These are phyloP conservation scores for Laspeyria flexula DNA, from an alignment of 2,888 invertebrate species.

Conservation along the genomic window DNA sequence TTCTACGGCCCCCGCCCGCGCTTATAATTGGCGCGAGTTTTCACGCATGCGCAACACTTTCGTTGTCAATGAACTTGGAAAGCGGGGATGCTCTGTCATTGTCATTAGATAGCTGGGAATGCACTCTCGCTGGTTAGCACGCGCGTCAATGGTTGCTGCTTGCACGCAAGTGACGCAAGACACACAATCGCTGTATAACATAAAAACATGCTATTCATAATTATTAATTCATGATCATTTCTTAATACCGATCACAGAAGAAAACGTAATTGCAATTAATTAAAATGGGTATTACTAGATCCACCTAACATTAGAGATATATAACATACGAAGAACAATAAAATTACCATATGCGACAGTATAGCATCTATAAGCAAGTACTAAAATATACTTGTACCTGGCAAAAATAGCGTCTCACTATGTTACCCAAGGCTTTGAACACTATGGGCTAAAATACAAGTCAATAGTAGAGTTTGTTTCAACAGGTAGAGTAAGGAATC, in stretches of 20 bases:
- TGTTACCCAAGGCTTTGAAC: no score
- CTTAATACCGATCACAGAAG: background rate
- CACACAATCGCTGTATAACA: constrained; percentile 38
- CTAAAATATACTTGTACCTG: no score
- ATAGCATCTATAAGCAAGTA: no score
- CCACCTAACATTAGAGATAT: no score
- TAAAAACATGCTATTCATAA: constrained; percentile 31
- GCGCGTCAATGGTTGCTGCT: constrained; percentile 53
- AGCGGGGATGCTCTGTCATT: constrained; percentile 83
- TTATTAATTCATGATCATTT: constrained; percentile 12
- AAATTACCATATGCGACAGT: no score
- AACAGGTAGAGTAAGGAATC: no score
- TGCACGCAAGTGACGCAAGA: constrained; percentile 70
- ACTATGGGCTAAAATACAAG: no score
- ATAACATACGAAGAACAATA: no score
- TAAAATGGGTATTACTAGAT: no score
- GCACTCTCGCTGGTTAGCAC: constrained; percentile 79
- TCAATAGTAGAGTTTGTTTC: no score
- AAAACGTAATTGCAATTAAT: background rate
- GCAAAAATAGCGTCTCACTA: no score
- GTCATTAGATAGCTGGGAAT: constrained; percentile 80
- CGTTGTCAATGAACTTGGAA: constrained; percentile 86
- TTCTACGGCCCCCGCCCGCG: constrained; percentile 34
- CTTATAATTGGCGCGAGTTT: constrained; percentile 76
- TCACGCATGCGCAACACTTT: constrained; percentile 82